Conservation (phyloP, 2,888 invertebrate species). For the Xestia ashworthii region DNA sequence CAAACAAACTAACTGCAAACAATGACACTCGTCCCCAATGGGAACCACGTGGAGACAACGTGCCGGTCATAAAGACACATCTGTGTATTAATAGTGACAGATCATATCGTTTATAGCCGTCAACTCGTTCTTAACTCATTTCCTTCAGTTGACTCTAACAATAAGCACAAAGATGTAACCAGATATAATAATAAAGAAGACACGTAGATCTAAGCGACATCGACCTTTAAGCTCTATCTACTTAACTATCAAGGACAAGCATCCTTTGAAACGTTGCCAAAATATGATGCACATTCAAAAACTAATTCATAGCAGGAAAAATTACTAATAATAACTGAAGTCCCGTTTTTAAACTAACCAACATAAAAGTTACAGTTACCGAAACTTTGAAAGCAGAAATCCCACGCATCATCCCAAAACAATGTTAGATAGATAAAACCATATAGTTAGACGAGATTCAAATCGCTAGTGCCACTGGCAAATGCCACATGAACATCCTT, state of each 20-base stretch:
- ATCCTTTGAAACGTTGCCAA: constrained; percentile 6
- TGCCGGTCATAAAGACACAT: constrained; percentile 47
- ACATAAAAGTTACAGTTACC: background rate
- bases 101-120: constrained; percentile 1
- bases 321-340: background rate
- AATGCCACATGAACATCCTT: constrained; percentile 34
- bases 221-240: constrained; percentile 1
- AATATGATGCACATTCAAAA: background rate
- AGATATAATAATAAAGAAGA: constrained; percentile 10
- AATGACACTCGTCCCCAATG: constrained; percentile 46
- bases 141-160: constrained; percentile 21
- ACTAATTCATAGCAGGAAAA: too few relatives aligned
- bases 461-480: constrained; percentile 1
- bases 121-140: constrained; percentile 23
- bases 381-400: background rate
- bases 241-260: constrained; percentile 3
- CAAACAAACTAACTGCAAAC: constrained; percentile 16
- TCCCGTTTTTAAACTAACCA: background rate
- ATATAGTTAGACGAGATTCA: background rate
- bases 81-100: constrained; percentile 52
- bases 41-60: constrained; percentile 50
- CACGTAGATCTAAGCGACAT: background rate
- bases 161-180: constrained; percentile 17
- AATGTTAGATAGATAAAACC: background rate
- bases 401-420: background rate